Percentiles rank a stretch among this genome's conserved stretches.
Evolutionary conservation across 2,888 invertebrate genomes (phyloP).

Genomic region (Drosophila suboccidentalis): DNA sequence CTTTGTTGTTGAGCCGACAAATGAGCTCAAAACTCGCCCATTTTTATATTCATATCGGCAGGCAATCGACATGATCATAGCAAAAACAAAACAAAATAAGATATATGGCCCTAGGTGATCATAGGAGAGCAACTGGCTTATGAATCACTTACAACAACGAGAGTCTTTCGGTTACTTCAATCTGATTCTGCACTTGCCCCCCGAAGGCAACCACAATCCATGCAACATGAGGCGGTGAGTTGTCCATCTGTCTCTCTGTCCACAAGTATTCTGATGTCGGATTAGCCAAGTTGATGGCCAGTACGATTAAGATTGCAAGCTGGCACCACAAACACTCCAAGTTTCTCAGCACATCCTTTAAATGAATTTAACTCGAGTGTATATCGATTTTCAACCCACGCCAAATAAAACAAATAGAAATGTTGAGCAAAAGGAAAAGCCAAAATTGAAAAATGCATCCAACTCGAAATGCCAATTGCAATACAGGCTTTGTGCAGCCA

Average conservation of each 20-base stretch:
- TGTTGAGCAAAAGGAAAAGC: slow-evolving; percentile 5
- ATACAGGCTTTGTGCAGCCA: slow-evolving; percentile 21
- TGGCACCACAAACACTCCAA: slow-evolving; percentile 11
- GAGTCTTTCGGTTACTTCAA: slow-evolving; percentile 40
- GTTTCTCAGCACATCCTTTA: slow-evolving; percentile 1
- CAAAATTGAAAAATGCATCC: slow-evolving; percentile 35
- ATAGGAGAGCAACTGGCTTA: slow-evolving; percentile 49
- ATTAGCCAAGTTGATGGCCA: slow-evolving; percentile 39
- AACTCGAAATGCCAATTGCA: slow-evolving; percentile 50
- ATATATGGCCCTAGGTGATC: slow-evolving; percentile 51
- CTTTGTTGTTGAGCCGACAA: slow-evolving; percentile 77
- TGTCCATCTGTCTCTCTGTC: slow-evolving; percentile 37
- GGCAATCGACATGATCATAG: slow-evolving; percentile 67
- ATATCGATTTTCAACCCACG: slow-evolving; percentile 39
- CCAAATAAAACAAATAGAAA: slow-evolving; percentile 5
- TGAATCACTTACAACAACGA: slow-evolving; percentile 68
- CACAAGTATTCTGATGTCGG: slow-evolving; percentile 40
- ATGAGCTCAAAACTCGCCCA: slow-evolving; percentile 65
- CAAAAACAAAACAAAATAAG: slow-evolving; percentile 1
- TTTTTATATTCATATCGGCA: slow-evolving; percentile 70
- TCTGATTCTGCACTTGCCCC: slow-evolving; percentile 36
- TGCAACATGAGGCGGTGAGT: slow-evolving; percentile 51
- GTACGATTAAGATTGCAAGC: slow-evolving; percentile 13
- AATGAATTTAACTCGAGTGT: slow-evolving; percentile 20
- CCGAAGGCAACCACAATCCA: slow-evolving; percentile 47